These are phyloP conservation scores for Orthosia incerta DNA, from an alignment of 2,888 invertebrate genomes.

Conservation along the genomic window DNA sequence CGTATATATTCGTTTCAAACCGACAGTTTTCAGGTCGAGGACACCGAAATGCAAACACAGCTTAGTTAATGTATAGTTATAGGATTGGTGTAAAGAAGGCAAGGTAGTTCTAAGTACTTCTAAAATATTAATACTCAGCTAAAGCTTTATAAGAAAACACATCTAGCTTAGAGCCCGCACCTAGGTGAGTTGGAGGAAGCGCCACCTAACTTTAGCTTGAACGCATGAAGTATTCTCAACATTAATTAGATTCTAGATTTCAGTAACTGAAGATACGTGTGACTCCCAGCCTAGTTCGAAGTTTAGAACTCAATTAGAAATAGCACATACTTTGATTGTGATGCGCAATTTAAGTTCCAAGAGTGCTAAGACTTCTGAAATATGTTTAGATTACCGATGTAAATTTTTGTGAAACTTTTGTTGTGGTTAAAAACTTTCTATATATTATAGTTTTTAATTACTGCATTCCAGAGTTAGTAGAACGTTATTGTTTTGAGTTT, in stretches of 20 bases:
- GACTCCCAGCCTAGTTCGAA: not conserved
- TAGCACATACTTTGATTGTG: conserved; percentile 7
- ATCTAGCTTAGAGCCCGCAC: not conserved
- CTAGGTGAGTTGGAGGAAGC: not conserved
- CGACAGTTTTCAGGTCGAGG: not conserved
- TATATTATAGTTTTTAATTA: not conserved
- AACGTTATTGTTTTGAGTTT: not conserved
- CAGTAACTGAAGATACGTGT: not conserved
- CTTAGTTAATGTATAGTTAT: not conserved
- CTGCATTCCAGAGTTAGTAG: too few species aligned
- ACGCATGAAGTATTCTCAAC: conserved; percentile 13
- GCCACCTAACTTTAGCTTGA: not conserved
- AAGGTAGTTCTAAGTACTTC: not conserved
- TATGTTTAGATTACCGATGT: not conserved
- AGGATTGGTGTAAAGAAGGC: not conserved
- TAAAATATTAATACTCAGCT: conserved; percentile 2
- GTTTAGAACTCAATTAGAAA: conserved; percentile 35
- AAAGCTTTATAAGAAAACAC: not conserved
- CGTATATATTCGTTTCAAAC: too few species aligned
- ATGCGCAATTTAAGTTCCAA: not conserved
- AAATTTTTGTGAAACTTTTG: conserved; percentile 6
- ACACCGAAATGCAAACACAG: not conserved
- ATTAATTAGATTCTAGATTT: conserved; percentile 27
- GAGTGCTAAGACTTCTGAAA: not conserved
- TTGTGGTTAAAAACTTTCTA: not conserved